Base-by-base conservation (phyloP, 2,888 invertebrate genomes). In the Priocnemis perturbator region DNA sequence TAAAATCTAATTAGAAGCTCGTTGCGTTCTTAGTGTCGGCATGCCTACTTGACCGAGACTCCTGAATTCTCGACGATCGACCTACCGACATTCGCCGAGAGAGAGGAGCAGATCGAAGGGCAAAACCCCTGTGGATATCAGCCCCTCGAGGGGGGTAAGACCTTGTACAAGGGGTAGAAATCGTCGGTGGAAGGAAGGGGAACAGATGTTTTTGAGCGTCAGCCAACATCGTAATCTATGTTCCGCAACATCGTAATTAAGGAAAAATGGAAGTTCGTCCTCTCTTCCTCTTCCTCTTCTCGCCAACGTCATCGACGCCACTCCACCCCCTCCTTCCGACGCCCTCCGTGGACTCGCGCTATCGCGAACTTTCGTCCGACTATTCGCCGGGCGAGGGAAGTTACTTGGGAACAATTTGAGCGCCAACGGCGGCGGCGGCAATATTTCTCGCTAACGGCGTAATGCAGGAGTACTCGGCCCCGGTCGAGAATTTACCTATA, bases 211-310 rank as follows among this genome's bases (percentile, higher is more conserved):
- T 87, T 85, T 88, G 88, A 88, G 78, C 84, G 82, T 81, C 83
- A 86, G 81, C 86, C 83, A 85, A 88, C 88, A 87, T 87, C 87
- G 83, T 88, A 88, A 88, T 89, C 88, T 87, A 87, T 87, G 87
- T 88, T 86, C 85, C 86, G 84, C 86, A 87, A 87, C 88, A 88
- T 88, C 85, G 84, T 88, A 89, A 89, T 89, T 88, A 88, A 88
- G 85, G 85, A 85, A 86, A 88, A 86, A 87, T 86, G 81, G 74
- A 84, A 83, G 76, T 77, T 79, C 67, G 44, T 67, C 55, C 50
- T n/a, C 30, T 37, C 57, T 47, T 15, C 20, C 21, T 52, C 44
- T 26, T 37, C 50, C 21, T 21, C 44, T 44, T 63, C 47, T 55
- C 23, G 50, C 17, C 14, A n/a, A 50, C 50, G n/a, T 9, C 50